These are phyloP conservation scores for Salarias fasciatus DNA, from an alignment of 2,797 vertebrate genomes.

Conservation along the genomic window DNA sequence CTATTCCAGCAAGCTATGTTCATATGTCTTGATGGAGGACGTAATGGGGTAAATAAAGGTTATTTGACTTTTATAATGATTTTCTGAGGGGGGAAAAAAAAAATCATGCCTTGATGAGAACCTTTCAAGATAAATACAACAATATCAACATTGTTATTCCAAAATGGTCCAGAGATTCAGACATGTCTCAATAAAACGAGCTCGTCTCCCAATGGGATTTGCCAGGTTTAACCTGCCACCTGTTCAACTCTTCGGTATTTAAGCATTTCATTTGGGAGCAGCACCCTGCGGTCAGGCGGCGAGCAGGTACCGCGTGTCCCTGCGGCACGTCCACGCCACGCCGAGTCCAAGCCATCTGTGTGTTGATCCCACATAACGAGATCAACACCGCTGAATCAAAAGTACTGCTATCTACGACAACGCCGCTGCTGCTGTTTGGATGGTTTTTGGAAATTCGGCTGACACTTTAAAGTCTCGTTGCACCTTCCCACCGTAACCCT, in stretches of 20 bases:
- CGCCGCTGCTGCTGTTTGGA: conserved; percentile 7
- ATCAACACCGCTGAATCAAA: conserved; percentile 16
- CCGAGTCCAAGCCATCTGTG: conserved; percentile 13
- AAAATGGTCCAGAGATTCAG: too few species aligned
- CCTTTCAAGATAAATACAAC: too few species aligned
- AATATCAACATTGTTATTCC: too few species aligned
- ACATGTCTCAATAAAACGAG: too few species aligned
- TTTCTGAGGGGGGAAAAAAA: too few species aligned
- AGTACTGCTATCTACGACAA: conserved; percentile 14
- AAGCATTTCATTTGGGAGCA: not conserved
- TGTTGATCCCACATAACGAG: conserved; percentile 6
- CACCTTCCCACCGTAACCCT: not conserved
- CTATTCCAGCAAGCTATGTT: too few species aligned
- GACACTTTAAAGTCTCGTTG: not conserved
- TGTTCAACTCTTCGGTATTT: not conserved
- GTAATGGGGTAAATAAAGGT: too few species aligned
- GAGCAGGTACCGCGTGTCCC: too few species aligned
- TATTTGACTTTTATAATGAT: too few species aligned
- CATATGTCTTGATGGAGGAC: too few species aligned
- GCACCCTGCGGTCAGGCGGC: too few species aligned
- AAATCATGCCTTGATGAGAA: too few species aligned
- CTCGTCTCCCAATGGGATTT: not conserved
- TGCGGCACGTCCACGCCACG: not conserved
- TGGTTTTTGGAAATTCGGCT: not conserved
- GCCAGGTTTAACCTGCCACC: conserved; percentile 8